Base-by-base conservation (phyloP, 1,140 invertebrate species). In the Penaeus japonicus region DNA sequence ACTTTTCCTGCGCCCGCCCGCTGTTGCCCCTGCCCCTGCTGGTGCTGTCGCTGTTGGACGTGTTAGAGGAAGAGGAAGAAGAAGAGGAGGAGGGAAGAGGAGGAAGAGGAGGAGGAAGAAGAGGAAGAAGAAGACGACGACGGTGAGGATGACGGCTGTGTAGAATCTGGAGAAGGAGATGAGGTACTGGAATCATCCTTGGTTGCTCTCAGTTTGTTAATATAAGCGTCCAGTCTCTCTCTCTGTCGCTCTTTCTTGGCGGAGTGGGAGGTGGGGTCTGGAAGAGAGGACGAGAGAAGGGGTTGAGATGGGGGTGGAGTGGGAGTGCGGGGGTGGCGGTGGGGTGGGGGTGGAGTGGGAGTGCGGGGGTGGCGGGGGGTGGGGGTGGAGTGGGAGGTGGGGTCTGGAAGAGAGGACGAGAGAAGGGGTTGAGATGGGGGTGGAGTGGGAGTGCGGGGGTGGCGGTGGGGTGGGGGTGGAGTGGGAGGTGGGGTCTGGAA, bases 141-240 rank as follows among this genome's bases (percentile, higher is more conserved):
- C 18, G 79, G 20, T 15, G 57, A 83, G 35, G 65, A 35, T 24
- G 59, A 20, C 24, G 70, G n/a, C 35, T 27, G 15, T 4, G 27
- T 27, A 17, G 17, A 18, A 18, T 32, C 70, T 24, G n/a, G 12
- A 24, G 79, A 82, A 27, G 79, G 22, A 18, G 79, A 55, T 22
- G 73, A 24, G 27, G 73, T 53, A 22, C 39, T 57, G 0, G 30
- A 3, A n/a, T 24, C 35, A 32, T 86, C 92, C 85, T 93, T 92
- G 54, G 94, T 94, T 20, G 94, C 94, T 92, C 95, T 95, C 91
- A 95, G 94, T 92, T 96, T 96, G 91, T 93, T 95, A 92, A 95
- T 93, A 85, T 95, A 93, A 53, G 94, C 94, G 90, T 93, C 95
- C 90, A 95, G 92, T 35, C 94, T 93, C 79, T 96, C 94, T 53